Base-by-base conservation (phyloP, 2,113 vertebrate genomes). In the Telmatochromis sp. region DNA sequence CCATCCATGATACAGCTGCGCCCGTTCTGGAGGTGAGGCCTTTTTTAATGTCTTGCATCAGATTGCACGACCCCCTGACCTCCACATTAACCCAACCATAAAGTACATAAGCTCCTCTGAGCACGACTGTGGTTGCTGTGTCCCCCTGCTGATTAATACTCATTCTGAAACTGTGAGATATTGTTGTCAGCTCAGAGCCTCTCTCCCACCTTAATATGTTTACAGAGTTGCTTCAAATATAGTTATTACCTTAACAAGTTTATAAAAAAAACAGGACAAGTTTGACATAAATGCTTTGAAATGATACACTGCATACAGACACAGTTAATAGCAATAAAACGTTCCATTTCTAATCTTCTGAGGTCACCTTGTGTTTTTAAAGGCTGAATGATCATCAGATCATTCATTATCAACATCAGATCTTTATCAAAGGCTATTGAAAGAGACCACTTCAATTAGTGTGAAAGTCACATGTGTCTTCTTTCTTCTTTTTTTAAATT, bases 1-100 rank as follows among this genome's bases (percentile, higher is more conserved):
- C 98, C 60, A 97, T 99, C 92, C 98, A 98, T 3, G 98, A 99
- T 89, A 97, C 97, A 80, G 97, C 98, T 81, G 96, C 97, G 15
- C 97, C 98, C 4, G 89, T 98, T 93, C 89, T 98, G 6, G 97
- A 98, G 97, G 98, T 98, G 97, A 97, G 97, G 42, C 2, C 11
- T 19, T 26, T 2, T 58, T 75, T 28, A 40, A 51, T 23, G 21
- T 33, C 68, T 81, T 10, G 10, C 17, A 4, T 57, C 2, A n/a
- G 15, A 80, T 68, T 21, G 13, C 63, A 9, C 4, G 35, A 87
- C 91, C 68, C 19, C 19, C 10, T 31, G 5, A 80, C 63, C 57
- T 68, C 10, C 2, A 33, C 57, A 35, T 4, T 10, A 7, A 33
- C 58, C 26, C 83, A 15, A 3, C 45, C 47, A 11, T 21, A 4